Conservation (phyloP, 2,888 invertebrate species). For the Idaea straminata region DNA sequence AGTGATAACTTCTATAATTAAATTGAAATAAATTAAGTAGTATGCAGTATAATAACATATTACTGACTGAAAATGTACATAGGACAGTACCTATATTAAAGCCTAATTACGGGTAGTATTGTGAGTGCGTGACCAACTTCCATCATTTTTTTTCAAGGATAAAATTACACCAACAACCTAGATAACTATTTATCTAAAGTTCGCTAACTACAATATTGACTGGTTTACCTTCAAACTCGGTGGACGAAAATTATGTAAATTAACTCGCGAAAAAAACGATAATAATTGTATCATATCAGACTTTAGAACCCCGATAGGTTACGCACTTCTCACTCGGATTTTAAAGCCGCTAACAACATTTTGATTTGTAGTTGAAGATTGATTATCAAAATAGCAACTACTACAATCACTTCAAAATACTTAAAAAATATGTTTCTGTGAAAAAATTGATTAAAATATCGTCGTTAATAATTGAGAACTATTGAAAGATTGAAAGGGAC, state of each 20-base stretch:
- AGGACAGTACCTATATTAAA: too few species aligned
- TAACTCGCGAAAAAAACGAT: constrained; percentile 35
- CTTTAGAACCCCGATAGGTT: constrained; percentile 21
- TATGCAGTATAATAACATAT: too few species aligned
- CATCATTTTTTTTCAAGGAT: not conserved
- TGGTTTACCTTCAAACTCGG: constrained; percentile 34
- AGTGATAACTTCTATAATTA: not conserved
- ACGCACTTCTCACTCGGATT: not conserved
- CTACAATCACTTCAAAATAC: not conserved
- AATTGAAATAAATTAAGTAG: not conserved
- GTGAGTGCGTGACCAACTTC: not conserved
- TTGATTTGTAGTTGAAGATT: not conserved
- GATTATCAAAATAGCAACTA: not conserved
- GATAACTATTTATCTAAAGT: constrained; percentile 19
- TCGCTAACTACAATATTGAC: constrained; percentile 9
- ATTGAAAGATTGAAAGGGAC: not conserved
- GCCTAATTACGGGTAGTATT: not conserved
- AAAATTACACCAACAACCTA: not conserved
- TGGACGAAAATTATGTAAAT: constrained; percentile 48
- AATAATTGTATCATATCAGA: constrained; percentile 27
- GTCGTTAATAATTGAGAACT: not conserved
- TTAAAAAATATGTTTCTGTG: not conserved
- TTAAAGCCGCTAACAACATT: not conserved
- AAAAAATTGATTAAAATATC: not conserved
- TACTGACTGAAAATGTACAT: too few species aligned